These are phyloP conservation scores for Neocloeon triangulifer DNA, from an alignment of 1,140 invertebrate genomes.

Conservation along the genomic window DNA sequence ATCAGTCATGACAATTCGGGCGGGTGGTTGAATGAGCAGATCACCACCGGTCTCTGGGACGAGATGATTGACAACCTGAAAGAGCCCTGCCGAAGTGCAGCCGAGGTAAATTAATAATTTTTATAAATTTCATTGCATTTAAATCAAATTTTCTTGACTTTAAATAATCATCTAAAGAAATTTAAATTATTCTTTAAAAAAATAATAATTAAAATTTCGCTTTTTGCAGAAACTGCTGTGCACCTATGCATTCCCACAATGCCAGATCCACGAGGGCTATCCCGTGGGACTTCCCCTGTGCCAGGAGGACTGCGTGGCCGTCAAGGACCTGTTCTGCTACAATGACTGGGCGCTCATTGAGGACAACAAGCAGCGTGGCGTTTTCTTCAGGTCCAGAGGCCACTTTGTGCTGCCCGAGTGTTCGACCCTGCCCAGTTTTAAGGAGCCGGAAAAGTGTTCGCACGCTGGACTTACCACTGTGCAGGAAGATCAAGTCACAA, in stretches of 20 bases:
- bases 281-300: slow-evolving; percentile 42
- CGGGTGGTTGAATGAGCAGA: slow-evolving; percentile 62
- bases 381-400: slow-evolving; percentile 54
- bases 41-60: slow-evolving; percentile 56
- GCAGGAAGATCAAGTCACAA: slow-evolving; percentile 46
- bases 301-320: slow-evolving; percentile 81
- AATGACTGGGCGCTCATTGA: slow-evolving; percentile 79
- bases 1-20: slow-evolving; percentile 35
- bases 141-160: too few relatives aligned
- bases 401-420: slow-evolving; percentile 77
- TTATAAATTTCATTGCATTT: too few relatives aligned
- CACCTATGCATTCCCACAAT: slow-evolving; percentile 77
- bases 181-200: background rate
- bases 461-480: slow-evolving; percentile 64
- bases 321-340: slow-evolving; percentile 74
- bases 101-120: slow-evolving; percentile 32
- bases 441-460: slow-evolving; percentile 37
- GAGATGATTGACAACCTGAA: slow-evolving; percentile 56
- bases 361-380: slow-evolving; percentile 58
- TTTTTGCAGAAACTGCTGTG: slow-evolving; percentile 62
- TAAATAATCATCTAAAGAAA: too few relatives aligned
- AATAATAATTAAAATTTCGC: too few relatives aligned
- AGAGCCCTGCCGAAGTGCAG: slow-evolving; percentile 62
- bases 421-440: slow-evolving; percentile 46
- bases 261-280: slow-evolving; percentile 31